A percentile compares a stretch with the other conserved stretches of the same genome.
Conservation (phyloP, 2,797 vertebrate genomes). For the Macrochelys suwanniensis region DNA sequence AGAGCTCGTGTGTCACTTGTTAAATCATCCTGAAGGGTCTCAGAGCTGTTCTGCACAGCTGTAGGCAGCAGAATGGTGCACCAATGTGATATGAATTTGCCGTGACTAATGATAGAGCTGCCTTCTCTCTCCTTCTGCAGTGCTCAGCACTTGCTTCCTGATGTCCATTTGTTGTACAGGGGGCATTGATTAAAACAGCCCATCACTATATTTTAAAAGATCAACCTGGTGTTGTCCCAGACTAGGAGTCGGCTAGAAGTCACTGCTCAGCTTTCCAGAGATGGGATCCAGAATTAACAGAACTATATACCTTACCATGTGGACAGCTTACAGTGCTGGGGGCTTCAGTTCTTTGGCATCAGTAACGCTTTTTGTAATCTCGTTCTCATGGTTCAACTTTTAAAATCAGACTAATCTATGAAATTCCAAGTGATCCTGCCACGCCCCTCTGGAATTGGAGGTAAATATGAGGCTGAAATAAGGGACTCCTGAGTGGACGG, state of each 20-base stretch:
- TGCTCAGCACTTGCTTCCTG: neutral
- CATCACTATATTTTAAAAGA: neutral
- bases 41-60: neutral
- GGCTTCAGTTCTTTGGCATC: neutral
- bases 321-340: neutral
- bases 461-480: neutral
- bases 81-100: neutral
- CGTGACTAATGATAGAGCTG: neutral
- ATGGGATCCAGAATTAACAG: neutral
- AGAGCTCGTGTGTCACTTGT: neutral
- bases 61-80: accelerated
- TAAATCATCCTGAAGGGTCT: neutral
- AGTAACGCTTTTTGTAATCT: neutral
- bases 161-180: neutral
- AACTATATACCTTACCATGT: neutral
- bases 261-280: neutral
- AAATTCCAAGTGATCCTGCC: neutral
- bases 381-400: neutral
- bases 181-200: neutral
- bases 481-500: neutral
- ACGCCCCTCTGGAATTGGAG: neutral
- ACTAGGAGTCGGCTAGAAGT: neutral
- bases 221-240: neutral
- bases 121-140: neutral
- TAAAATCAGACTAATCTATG: neutral